Base-by-base conservation (phyloP, 2,888 invertebrate genomes). In the Heliothis peltigera region DNA sequence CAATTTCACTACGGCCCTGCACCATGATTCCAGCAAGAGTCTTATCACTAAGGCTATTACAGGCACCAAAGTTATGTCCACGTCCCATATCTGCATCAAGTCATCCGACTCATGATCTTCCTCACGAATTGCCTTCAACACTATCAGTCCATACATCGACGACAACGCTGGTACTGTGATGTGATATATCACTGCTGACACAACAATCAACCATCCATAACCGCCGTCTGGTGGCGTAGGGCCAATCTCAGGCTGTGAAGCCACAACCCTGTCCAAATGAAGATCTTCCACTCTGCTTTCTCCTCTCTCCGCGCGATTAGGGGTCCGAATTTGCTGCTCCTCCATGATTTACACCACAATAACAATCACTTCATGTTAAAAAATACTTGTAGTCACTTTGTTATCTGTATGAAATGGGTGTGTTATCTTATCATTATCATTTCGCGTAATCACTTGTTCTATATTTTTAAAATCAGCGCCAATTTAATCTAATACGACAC, bases 171-270 rank as follows among this genome's bases (percentile, higher is more conserved):
- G 96, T 44, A 96, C 93, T n/a, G 95, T 90, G 82, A 96, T 95
- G 89, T 96, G 96, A 84, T 96, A 96, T 73, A 96, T 89, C 71
- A 95, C 89, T 35, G 96, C 95, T 15, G 96, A 95, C 43, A 95
- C 81, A 55, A 96, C 95, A 75, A 97, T 95, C 52, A 96, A 81
- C 97, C 97, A 97, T 0, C 96, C 96, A 80, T 96, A 96, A 2
- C 96, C 96, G 0, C 96, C 96, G 80, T 96, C 96, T 1, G 96
- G 96, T 52, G 96, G 95, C 15, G 95, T 95, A 0, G 97, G 96
- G 0, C 96, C 96, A 54, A 97, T 92, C 87, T 97, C 96, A 1
- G 96, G 96, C 73, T 96, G 96, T 21, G 96, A 96, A 49, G 96
- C 94, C 60, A 96, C 92, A 4, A 97, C 93, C 58, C 95, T 92